Evolutionary conservation across 2,888 invertebrate species (phyloP), one percentile per base, ranked within the genome.

Genomic region (Chirona hameri): DNA sequence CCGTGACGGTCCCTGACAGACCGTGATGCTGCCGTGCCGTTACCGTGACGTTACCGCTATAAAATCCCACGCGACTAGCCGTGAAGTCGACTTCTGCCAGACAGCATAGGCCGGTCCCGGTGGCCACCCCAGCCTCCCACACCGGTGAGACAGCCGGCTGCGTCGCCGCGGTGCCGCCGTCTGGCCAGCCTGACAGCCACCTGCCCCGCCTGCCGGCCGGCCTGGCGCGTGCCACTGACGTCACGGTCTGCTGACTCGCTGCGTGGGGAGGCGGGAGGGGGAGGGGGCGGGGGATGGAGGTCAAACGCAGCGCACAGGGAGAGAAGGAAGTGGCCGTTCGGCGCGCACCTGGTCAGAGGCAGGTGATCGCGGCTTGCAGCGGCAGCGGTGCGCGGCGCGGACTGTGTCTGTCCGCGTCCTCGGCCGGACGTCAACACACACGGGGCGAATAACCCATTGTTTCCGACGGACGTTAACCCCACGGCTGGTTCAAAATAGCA

Each of bases 361-460:
- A 72, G 72, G 72, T 72, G 72, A 27, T 4, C 27, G n/a, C 10
- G n/a, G 2, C 65, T 27, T 65, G 27, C 27, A 52, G 65, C 65
- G 9, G 65, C 65, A 2, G 52, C 12, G 52, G 15, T 12, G 52
- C 39, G 39, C n/a, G n/a, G n/a, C n/a, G n/a, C n/a, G n/a, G n/a
- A 12, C 52, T 4, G 52, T 18, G 15, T 12, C 52, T 52, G 72
- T 31, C 18, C 27, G 65, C 60, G 65, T 10, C 52, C 24, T 1
- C 60, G 21, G n/a, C 60, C 72, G 72, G 72, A 72, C 31, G 72
- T 72, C 27, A 72, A 72, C 72, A 72, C 31, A 4, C 12, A 18
- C n/a, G n/a, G 52, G 52, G 52, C 52, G 72, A 31, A 31, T 72
- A 72, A 72, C 72, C 72, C 72, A 72, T 72, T 72, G 72, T 72